A percentile compares a stretch with the other conserved stretches of the same genome.
Conservation (phyloP, 2,888 invertebrate genomes). For the Ommatoiulus sabulosus region DNA sequence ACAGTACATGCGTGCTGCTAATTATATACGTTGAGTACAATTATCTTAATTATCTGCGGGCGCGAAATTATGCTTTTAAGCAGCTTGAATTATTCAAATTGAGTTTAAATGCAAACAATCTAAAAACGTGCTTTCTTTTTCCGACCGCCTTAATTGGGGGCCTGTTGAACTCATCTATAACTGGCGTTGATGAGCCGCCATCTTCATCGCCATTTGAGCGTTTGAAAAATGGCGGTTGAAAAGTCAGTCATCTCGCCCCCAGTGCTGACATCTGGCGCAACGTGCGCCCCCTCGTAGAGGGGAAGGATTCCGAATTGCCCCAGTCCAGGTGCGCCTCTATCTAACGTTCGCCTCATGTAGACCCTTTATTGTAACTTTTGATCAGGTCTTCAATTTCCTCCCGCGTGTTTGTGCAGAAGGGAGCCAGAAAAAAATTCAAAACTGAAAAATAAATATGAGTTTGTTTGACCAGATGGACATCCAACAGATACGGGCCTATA, state of each 20-base stretch:
- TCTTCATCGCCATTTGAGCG: not conserved
- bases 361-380: not conserved
- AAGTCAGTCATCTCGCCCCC: not conserved
- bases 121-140: too few relatives aligned
- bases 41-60: not conserved
- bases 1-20: not conserved
- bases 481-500: not conserved
- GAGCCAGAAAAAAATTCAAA: not conserved
- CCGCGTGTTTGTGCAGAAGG: not conserved
- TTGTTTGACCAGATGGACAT: not conserved
- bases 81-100: too few relatives aligned
- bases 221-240: constrained; percentile 3
- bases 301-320: not conserved
- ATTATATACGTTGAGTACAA: not conserved
- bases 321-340: not conserved
- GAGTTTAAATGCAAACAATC: too few relatives aligned
- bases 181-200: too few relatives aligned
- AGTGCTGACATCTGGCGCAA: not conserved
- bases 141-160: too few relatives aligned
- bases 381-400: not conserved
- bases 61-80: not conserved
- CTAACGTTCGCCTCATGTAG: not conserved
- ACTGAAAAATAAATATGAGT: not conserved
- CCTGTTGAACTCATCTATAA: too few relatives aligned
- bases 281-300: not conserved